phyloP scores from a whole-genome alignment of 2,113 vertebrate genomes.

The Chloropsis cyanopogon region DNA sequence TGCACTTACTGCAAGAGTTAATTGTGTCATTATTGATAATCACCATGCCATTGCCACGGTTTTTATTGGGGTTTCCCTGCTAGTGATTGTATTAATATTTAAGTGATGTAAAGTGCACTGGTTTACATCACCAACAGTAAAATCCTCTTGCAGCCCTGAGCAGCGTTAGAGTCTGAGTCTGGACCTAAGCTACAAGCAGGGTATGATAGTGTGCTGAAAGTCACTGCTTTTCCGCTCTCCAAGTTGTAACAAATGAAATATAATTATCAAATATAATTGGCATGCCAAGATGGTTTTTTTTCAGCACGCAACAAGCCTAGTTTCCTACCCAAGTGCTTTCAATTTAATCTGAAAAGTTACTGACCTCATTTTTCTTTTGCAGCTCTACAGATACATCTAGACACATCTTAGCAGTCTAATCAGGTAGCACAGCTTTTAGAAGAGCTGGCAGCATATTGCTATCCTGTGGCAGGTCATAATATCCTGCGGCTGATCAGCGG shows the following conservation, averaged over 20 bases:
- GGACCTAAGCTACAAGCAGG: neutral
- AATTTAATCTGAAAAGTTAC: slow-evolving; percentile 58
- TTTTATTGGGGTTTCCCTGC: neutral
- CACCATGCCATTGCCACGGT: neutral
- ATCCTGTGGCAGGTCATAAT: slow-evolving; percentile 56
- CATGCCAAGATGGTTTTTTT: neutral
- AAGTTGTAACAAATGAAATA: neutral
- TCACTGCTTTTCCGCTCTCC: neutral
- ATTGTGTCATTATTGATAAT: slow-evolving; percentile 15
- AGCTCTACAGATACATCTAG: slow-evolving; percentile 13
- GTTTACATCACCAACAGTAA: neutral
- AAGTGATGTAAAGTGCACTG: neutral
- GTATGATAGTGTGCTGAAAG: neutral
- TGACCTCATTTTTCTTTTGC: slow-evolving; percentile 60
- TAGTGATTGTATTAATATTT: slow-evolving; percentile 5
- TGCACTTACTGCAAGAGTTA: slow-evolving; percentile 20
- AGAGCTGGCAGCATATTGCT: slow-evolving; percentile 37
- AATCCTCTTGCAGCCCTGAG: neutral
- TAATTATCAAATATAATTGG: slow-evolving; percentile 51
- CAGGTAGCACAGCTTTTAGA: slow-evolving; percentile 64
- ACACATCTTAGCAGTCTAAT: slow-evolving; percentile 57
- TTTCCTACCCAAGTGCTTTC: slow-evolving; percentile 39
- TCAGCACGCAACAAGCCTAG: neutral
- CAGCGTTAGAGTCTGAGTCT: neutral
- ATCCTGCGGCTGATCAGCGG: slow-evolving; percentile 54